phyloP scores from a whole-genome alignment of 2,797 vertebrate genomes.

The Cossypha caffra region DNA sequence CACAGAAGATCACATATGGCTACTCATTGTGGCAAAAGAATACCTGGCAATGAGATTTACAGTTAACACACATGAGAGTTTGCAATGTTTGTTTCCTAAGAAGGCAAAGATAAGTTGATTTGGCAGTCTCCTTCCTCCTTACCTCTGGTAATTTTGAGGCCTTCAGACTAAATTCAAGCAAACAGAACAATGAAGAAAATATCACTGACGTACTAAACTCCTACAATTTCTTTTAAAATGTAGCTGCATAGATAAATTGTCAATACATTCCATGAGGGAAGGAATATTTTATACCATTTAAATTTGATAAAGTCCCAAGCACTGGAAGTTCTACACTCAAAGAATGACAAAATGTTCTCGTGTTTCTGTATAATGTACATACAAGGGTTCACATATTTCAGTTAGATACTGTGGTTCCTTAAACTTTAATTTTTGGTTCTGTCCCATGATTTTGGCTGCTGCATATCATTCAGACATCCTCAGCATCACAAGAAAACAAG shows the following conservation, averaged over 20 bases:
- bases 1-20: neutral
- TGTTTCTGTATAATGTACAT: neutral
- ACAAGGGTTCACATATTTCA: neutral
- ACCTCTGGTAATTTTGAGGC: neutral
- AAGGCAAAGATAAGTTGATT: neutral
- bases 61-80: fast-evolving
- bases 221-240: neutral
- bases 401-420: neutral
- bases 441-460: neutral
- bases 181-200: neutral
- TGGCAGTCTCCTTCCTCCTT: neutral
- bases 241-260: neutral
- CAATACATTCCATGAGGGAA: neutral
- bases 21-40: neutral
- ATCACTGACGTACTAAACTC: neutral
- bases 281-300: neutral
- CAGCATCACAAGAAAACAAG: neutral
- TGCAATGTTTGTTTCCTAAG: neutral
- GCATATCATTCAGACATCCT: neutral
- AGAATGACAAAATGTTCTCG: neutral
- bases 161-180: neutral
- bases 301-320: neutral
- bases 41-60: neutral
- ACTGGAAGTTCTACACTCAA: neutral
- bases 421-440: neutral